A percentile compares a stretch with the other conserved stretches of the same genome.
phyloP scores from a whole-genome alignment of 2,888 invertebrate genomes.

The Polyommatus iphigenia region DNA sequence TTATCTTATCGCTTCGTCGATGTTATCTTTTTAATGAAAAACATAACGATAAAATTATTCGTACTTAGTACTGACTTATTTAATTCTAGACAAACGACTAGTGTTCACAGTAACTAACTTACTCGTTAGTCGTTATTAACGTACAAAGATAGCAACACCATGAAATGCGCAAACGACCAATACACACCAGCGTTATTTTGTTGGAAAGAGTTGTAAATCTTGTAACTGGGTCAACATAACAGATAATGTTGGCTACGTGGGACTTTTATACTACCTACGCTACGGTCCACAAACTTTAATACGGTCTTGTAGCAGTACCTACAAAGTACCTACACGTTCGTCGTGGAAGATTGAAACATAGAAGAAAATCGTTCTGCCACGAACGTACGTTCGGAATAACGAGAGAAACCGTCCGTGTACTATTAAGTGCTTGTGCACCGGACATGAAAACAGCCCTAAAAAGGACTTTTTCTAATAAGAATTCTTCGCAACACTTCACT shows the following conservation, averaged over 20 bases:
- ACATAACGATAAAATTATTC: background rate
- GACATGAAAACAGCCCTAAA: no score
- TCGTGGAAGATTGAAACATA: no score
- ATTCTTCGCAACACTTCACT: no score
- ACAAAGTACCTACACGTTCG: no score
- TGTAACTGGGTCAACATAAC: background rate
- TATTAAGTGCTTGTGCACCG: no score
- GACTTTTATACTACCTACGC: background rate
- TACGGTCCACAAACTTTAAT: background rate
- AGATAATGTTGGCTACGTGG: background rate
- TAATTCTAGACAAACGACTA: background rate
- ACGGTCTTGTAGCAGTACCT: no score
- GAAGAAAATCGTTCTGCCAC: no score
- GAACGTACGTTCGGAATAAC: no score
- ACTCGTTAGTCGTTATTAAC: background rate
- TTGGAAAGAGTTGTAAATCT: background rate
- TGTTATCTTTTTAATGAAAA: background rate
- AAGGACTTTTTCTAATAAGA: no score
- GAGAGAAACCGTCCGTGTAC: no score
- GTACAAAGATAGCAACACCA: background rate
- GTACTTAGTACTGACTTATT: background rate
- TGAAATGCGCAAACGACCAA: background rate
- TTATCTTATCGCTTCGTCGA: conserved; percentile 5
- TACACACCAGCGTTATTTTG: background rate
- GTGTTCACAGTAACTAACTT: background rate